Base-by-base conservation (phyloP, 2,888 invertebrate genomes). In the Epicampocera succincta region DNA sequence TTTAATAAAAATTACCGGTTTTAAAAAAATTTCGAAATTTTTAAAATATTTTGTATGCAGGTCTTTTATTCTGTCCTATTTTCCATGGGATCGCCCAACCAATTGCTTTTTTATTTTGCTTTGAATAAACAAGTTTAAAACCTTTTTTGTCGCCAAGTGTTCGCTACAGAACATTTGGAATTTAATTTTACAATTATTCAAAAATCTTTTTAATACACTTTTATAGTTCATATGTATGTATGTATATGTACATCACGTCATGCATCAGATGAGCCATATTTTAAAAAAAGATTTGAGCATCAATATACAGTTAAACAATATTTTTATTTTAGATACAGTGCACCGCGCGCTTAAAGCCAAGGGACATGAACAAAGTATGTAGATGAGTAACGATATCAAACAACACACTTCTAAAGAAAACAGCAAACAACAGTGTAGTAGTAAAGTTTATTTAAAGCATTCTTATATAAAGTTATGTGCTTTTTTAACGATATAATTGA, bases 401-500 rank as follows among this genome's bases (percentile, higher is more conserved):
- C 9, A 33, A 33, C 9, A 33, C 33, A 33, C 8, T 33, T 33
- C 17, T 15, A 15, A 17, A 8, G 46, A n/a, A 42, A 25, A 25
- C 8, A 13, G 21, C 19, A 42, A 15, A 25, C 17, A 33, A 33
- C 8, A 33, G 33, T 33, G 33, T 9, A 33, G 61, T 63, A 44
- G 46, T 25, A 42, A n/a, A 50, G 40, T 48, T 61, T 72, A n/a
- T 52, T 72, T 29, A 48, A 38, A 19, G 9, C 11, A 71, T 60
- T 42, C 52, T 46, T 52, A 21, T 19, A 46, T 21, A 38, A 38
- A 17, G 15, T 58, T 5, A 52, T 19, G 17, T 38, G 15, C 12
- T n/a, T 69, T 38, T 69, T 76, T 58, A 63, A 63, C 63, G 15
- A 63, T 76, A 46, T 61, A 54, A 77, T 76, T 63, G 54, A 76